Evolutionary conservation across 1,140 invertebrate species (phyloP), one percentile per base, ranked within the genome.

Genomic region (Cyclina sinensis): DNA sequence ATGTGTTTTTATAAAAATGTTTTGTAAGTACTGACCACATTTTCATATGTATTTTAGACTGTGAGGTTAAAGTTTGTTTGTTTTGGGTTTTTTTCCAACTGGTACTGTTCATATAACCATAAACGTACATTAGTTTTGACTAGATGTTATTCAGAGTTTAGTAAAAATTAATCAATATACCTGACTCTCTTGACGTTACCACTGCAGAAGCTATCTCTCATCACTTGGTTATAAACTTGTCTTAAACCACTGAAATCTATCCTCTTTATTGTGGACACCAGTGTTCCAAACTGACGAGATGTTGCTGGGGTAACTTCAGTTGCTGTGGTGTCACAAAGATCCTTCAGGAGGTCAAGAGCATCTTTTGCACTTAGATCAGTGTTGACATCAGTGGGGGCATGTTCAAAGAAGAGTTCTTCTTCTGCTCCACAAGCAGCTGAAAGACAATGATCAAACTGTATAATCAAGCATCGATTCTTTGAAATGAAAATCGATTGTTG

Each of bases 211-310:
- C 54, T 57, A n/a, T 88, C 65, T 21, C 46, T 73, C 43, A 90
- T 90, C 24, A 93, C 83, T 51, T 92, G 81, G 14, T 78, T 83
- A 88, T 92, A 90, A 12, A 93, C 54, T 16, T 89, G 59, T 14
- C 54, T 21, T 16, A 93, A 62, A 70, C 73, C 81, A 21, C 12
- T 32, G 30, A 39, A 54, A 76, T 93, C 91, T 85, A 93, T 48
- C 32, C 89, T 87, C 62, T 88, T 88, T 73, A 94, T 80, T 11
- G 85, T 73, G 54, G 89, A 79, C 37, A 94, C 91, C 9, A 94
- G 89, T 14, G 94, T 90, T 35, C 93, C 90, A 90, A 96, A 96
- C 48, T 95, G 90, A 7, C 87, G 68, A 9, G 96, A 95, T 18
- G 94, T 93, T 39, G 95, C 91, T 0, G 89, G 76, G 1, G 87